Conservation (phyloP, 2,888 invertebrate species). For the Coleophora deauratella region DNA sequence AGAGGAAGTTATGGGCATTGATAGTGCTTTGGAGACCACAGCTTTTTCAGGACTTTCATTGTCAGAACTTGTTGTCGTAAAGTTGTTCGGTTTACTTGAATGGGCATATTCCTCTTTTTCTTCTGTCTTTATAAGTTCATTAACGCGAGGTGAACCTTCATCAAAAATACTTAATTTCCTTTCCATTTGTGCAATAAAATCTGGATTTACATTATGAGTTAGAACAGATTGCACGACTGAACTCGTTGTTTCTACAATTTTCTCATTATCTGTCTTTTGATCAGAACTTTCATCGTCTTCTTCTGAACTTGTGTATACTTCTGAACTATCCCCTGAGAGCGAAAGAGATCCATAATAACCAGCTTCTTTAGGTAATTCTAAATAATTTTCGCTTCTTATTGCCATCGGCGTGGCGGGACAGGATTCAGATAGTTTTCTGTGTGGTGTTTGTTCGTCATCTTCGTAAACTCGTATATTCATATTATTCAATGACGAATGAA, state of each 20-base stretch:
- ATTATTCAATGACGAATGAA: slow-evolving; percentile 52
- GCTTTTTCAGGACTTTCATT: background rate
- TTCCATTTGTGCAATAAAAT: slow-evolving; percentile 46
- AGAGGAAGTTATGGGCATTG: slow-evolving; percentile 30
- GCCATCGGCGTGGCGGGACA: slow-evolving; percentile 58
- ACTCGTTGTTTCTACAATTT: slow-evolving; percentile 69
- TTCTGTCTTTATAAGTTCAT: slow-evolving; percentile 12
- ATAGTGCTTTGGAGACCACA: background rate
- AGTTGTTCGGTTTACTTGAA: background rate
- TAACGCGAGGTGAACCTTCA: slow-evolving; percentile 20
- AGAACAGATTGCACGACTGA: slow-evolving; percentile 73
- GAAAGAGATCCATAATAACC: slow-evolving; percentile 58
- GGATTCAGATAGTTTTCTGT: slow-evolving; percentile 56
- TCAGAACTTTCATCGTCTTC: slow-evolving; percentile 66
- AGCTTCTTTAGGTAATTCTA: slow-evolving; percentile 48
- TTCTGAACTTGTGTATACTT: slow-evolving; percentile 56
- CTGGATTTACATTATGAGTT: slow-evolving; percentile 42
- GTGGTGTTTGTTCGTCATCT: slow-evolving; percentile 9
- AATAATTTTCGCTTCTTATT: slow-evolving; percentile 46
- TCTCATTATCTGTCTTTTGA: slow-evolving; percentile 58
- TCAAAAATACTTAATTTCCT: slow-evolving; percentile 42
- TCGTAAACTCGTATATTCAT: slow-evolving; percentile 32
- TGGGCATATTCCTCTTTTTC: background rate
- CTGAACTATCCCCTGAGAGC: slow-evolving; percentile 61
- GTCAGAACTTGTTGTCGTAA: too few species aligned